Evolutionary conservation across 1,140 invertebrate species (phyloP), one percentile per base, ranked within the genome.

Genomic region (Euwallacea similis): DNA sequence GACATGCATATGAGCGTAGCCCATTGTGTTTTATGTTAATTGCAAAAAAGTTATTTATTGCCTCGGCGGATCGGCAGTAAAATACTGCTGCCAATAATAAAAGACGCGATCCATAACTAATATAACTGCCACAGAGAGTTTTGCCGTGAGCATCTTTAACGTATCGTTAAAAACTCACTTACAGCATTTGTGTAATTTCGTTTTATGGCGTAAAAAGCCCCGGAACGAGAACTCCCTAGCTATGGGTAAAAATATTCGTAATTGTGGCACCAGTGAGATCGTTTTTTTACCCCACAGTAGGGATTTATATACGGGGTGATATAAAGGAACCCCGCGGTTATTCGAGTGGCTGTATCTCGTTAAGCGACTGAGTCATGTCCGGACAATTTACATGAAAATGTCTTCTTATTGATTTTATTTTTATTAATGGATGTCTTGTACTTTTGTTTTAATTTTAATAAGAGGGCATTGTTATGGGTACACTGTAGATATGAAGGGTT

Each of bases 1-100:
- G 69, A 65, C 69, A 70, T 65, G 62, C 69, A 70, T 70, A 64
- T 65, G 61, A 69, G 67, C 60, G 69, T 15, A 44, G 59, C 16
- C 69, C 69, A 70, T 70, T 70, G 69, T 70, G 61, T 70, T 70
- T 70, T 70, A 70, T 70, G 69, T 58, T 70, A 70, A 70, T 70
- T 70, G 69, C 69, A n/a, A 64, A 70, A 65, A 65, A 47, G 69
- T 58, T 70, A 70, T 70, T 70, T 70, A 70, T 70, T 64, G 61
- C 69, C 42, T 41, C 50, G 54, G 62, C 41, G 54, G 60, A 70
- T 70, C 54, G 61, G 69, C 69, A 70, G 69, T 70, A 70, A 70
- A 70, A 46, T 70, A 70, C 69, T 33, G 61, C 61, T 70, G 69
- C 69, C 69, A 70, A 70, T 70, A 70, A 64, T 64, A 70, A 65